Percentiles rank a stretch among this genome's conserved stretches.
Evolutionary conservation across 2,888 invertebrate genomes (phyloP).

Genomic region (Exephanes ischioxanthus): DNA sequence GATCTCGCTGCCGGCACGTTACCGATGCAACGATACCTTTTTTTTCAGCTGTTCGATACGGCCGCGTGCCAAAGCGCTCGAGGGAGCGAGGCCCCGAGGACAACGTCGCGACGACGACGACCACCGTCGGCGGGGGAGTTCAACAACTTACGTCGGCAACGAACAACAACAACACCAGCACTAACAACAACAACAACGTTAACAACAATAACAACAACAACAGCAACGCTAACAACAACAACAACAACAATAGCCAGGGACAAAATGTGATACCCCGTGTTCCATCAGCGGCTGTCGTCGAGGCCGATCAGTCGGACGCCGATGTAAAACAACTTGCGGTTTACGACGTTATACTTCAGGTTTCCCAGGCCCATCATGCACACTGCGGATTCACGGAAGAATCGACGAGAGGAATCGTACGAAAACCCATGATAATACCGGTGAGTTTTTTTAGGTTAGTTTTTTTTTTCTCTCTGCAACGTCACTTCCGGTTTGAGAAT

Average conservation of each 20-base stretch:
- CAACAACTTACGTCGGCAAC: slow-evolving; percentile 76
- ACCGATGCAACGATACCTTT: neutral
- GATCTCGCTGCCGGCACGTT: neutral
- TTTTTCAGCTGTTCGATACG: slow-evolving; percentile 95
- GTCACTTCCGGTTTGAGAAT: too few relatives aligned
- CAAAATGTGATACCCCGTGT: slow-evolving; percentile 83
- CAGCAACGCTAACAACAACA: slow-evolving; percentile 79
- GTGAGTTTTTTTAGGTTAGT: slow-evolving; percentile 75
- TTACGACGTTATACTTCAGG: slow-evolving; percentile 92
- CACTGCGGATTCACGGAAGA: slow-evolving; percentile 96
- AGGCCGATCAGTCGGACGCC: slow-evolving; percentile 86
- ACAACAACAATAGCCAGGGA: slow-evolving; percentile 76
- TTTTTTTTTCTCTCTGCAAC: slow-evolving; percentile 7
- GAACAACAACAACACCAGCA: slow-evolving; percentile 76
- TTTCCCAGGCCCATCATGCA: slow-evolving; percentile 94
- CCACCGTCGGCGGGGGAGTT: slow-evolving; percentile 80
- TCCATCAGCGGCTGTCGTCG: slow-evolving; percentile 83
- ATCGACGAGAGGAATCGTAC: slow-evolving; percentile 89
- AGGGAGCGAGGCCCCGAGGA: slow-evolving; percentile 91
- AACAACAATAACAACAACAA: slow-evolving; percentile 72
- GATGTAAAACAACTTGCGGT: slow-evolving; percentile 88
- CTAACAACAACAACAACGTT: slow-evolving; percentile 66
- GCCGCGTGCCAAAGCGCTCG: slow-evolving; percentile 97
- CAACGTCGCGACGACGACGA: slow-evolving; percentile 85
- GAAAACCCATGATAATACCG: slow-evolving; percentile 90